Conservation (phyloP, 2,888 invertebrate species). For the Sarcophaga carnaria region DNA sequence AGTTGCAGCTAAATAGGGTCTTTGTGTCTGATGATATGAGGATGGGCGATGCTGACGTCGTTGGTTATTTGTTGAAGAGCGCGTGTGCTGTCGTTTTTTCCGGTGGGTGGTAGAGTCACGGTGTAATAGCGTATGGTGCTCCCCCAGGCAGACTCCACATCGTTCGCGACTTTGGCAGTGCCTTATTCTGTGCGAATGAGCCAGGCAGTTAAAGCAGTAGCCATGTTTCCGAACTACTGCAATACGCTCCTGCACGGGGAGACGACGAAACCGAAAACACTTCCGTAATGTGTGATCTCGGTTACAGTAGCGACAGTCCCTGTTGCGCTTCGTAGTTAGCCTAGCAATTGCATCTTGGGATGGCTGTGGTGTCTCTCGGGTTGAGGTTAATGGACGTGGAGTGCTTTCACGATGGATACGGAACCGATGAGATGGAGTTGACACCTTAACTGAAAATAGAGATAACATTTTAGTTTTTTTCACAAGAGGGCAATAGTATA, state of each 20-base stretch:
- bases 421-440: not conserved
- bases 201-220: conserved; percentile 5
- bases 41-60: not conserved
- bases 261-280: not conserved
- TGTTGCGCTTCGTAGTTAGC: no score
- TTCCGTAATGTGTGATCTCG: conserved; percentile 1
- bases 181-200: not conserved
- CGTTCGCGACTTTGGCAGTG: not conserved
- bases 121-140: conserved; percentile 3
- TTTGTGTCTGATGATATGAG: not conserved
- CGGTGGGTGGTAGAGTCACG: no score
- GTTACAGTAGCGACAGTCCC: not conserved
- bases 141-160: not conserved
- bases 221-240: not conserved
- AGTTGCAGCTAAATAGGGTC: not conserved
- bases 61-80: not conserved
- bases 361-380: no score
- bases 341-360: no score
- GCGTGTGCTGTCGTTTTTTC: no score
- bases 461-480: no score
- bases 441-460: not conserved
- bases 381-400: not conserved
- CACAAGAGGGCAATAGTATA: not conserved
- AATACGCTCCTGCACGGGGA: not conserved
- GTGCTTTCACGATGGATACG: not conserved